These are phyloP conservation scores for Origma solitaria DNA, from an alignment of 2,113 vertebrate genomes.

Conservation along the genomic window DNA sequence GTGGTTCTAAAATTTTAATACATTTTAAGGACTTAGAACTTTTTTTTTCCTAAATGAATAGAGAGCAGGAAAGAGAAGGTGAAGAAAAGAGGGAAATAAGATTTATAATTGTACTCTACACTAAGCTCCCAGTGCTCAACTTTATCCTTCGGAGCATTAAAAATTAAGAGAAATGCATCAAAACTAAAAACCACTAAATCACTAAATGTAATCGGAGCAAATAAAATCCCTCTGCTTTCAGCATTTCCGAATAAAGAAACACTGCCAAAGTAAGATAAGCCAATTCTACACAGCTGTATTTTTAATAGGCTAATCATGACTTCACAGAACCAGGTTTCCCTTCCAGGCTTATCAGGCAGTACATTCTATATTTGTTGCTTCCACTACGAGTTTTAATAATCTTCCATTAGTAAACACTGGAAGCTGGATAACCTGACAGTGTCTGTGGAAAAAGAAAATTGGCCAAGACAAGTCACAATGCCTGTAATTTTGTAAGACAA, in stretches of 20 bases:
- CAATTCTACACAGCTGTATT: constrained; percentile 29
- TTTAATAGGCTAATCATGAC: constrained; percentile 45
- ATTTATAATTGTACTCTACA: not conserved
- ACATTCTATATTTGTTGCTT: constrained; percentile 40
- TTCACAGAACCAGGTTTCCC: constrained; percentile 52
- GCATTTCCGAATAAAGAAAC: constrained; percentile 3
- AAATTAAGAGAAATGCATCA: constrained; percentile 28
- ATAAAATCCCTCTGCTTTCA: constrained; percentile 28
- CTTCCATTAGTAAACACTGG: constrained; percentile 48
- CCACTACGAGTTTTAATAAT: constrained; percentile 45
- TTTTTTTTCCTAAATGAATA: not conserved
- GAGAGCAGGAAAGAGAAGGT: not conserved
- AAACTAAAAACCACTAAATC: constrained; percentile 46
- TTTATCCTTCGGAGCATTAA: not conserved
- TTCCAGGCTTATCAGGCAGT: constrained; percentile 51
- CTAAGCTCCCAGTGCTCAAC: not conserved
- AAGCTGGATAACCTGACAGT: constrained; percentile 23
- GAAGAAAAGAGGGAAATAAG: not conserved
- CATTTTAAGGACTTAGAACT: not conserved
- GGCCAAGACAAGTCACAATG: constrained; percentile 32
- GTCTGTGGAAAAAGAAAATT: not conserved
- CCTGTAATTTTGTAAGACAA: constrained; percentile 38
- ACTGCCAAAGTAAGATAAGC: constrained; percentile 53
- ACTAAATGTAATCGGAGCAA: constrained; percentile 26
- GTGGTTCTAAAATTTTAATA: not conserved